Evolutionary conservation across 1,140 invertebrate genomes (phyloP).

Genomic region (Lepeophtheirus salmonis): DNA sequence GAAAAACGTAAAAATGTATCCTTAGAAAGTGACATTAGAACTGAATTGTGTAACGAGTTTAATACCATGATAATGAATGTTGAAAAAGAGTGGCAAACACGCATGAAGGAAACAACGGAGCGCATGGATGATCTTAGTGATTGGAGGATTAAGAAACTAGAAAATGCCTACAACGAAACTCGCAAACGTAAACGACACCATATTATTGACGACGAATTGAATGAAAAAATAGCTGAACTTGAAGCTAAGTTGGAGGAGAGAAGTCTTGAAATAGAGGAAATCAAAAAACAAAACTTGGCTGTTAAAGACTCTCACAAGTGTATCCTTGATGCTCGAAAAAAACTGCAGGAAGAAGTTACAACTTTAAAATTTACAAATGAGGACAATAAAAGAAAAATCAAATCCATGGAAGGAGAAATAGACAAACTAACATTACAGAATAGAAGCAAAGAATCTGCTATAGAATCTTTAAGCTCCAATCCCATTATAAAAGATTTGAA

Average conservation of each 20-base stretch:
- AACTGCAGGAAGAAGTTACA: background rate
- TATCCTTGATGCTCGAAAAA: background rate
- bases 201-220: background rate
- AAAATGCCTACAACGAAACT: background rate
- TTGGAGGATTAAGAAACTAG: background rate
- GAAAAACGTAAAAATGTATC: conserved; percentile 21
- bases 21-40: conserved; percentile 20
- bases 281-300: background rate
- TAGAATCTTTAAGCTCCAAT: background rate
- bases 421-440: background rate
- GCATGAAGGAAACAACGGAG: background rate
- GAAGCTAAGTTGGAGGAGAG: background rate
- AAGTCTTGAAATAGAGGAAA: background rate
- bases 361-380: background rate
- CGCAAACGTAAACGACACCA: background rate
- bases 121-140: background rate
- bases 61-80: conserved; percentile 21
- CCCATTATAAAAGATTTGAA: background rate
- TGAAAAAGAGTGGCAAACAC: conserved; percentile 21
- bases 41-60: conserved; percentile 22
- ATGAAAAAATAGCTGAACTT: background rate
- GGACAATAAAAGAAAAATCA: background rate
- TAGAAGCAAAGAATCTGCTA: background rate
- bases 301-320: background rate
- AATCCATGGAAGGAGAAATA: background rate